Evolutionary conservation across 2,113 vertebrate species (phyloP).

Genomic region (Brienomyrus brachyistius): DNA sequence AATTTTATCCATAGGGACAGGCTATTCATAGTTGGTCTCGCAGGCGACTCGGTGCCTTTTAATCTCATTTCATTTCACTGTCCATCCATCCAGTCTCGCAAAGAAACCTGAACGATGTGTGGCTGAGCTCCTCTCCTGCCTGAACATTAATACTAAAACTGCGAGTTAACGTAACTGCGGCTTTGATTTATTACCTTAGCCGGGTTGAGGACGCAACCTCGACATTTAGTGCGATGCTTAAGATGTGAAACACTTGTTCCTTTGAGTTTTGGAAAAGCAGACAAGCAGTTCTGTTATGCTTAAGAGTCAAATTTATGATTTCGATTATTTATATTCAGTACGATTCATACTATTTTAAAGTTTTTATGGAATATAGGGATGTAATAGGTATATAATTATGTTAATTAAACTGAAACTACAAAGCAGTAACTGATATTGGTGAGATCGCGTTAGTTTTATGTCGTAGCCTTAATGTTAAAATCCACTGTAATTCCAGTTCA

Average conservation of each 20-base stretch:
- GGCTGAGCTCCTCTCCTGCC: too few species aligned
- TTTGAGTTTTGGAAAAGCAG: background rate
- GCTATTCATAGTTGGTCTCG: conserved; percentile 63
- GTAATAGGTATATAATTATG: background rate
- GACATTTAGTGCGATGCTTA: background rate
- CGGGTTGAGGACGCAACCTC: background rate
- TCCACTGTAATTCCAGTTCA: background rate
- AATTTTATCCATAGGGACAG: conserved; percentile 62
- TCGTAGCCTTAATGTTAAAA: background rate
- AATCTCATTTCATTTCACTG: conserved; percentile 34
- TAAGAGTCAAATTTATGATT: background rate
- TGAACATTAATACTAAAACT: background rate
- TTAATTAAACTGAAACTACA: background rate
- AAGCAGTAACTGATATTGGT: background rate
- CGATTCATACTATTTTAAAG: background rate
- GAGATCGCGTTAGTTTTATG: background rate
- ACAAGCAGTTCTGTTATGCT: background rate
- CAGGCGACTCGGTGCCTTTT: conserved; percentile 30
- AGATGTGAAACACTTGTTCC: background rate
- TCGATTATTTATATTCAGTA: background rate
- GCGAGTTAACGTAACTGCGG: background rate
- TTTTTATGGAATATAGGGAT: background rate
- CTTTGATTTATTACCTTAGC: background rate
- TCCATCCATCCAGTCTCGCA: background rate
- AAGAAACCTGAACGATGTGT: background rate